Percentiles rank a stretch among this genome's conserved stretches.
These are phyloP conservation scores for Macroglossus sobrinus DNA, from an alignment of 2,113 vertebrate species.

Conservation along the genomic window DNA sequence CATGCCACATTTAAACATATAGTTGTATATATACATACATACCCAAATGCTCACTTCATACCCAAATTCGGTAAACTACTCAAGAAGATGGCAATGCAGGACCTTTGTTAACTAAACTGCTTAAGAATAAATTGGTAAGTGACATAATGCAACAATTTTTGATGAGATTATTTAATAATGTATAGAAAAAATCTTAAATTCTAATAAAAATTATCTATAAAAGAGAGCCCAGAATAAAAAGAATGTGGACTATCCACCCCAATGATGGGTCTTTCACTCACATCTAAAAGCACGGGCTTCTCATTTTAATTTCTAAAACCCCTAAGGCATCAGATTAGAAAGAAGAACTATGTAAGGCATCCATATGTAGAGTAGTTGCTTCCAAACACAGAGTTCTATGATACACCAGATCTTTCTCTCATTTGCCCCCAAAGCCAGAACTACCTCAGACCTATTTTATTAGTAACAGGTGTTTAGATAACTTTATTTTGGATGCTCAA, in stretches of 20 bases:
- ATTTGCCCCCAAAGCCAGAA: not conserved
- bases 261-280: not conserved
- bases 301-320: not conserved
- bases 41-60: not conserved
- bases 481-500: not conserved
- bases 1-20: not conserved
- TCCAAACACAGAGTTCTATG: not conserved
- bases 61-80: not conserved
- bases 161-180: not conserved
- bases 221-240: not conserved
- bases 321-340: not conserved
- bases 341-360: not conserved
- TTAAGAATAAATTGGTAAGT: not conserved
- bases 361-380: not conserved
- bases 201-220: not conserved
- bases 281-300: not conserved
- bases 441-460: not conserved
- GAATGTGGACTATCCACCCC: not conserved
- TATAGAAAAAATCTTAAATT: not conserved
- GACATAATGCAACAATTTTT: not conserved
- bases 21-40: not conserved
- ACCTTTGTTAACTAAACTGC: not conserved
- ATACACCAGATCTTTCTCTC: not conserved
- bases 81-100: not conserved
- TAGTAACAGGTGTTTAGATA: not conserved